A percentile compares a stretch with the other conserved stretches of the same genome.
phyloP scores from a whole-genome alignment of 1,140 invertebrate species.

The Tetraneura akinire region DNA sequence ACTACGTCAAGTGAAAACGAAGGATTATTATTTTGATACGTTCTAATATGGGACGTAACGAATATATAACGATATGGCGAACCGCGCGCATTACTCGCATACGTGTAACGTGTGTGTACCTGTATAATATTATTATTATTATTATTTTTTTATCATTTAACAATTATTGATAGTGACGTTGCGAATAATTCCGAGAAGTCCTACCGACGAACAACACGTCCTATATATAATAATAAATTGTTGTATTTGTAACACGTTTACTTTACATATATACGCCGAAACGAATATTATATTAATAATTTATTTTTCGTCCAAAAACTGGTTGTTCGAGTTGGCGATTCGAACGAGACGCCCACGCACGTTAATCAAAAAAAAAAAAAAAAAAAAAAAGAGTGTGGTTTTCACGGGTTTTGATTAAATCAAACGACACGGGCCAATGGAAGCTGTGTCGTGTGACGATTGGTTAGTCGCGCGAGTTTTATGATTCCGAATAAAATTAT shows the following conservation, averaged over 20 bases:
- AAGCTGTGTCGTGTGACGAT: conserved; percentile 37
- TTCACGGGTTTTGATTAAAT: conserved; percentile 44
- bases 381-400: neutral
- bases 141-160: neutral
- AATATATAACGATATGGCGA: conserved; percentile 14
- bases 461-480: conserved; percentile 27
- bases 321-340: too few relatives aligned
- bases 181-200: too few relatives aligned
- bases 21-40: too few relatives aligned
- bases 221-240: too few relatives aligned
- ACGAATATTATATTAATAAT: too few relatives aligned
- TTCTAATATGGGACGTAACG: conserved; percentile 6
- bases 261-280: too few relatives aligned
- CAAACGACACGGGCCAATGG: conserved; percentile 37
- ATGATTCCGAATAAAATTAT: conserved; percentile 48
- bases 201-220: too few relatives aligned
- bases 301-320: too few relatives aligned
- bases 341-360: neutral
- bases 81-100: neutral
- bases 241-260: too few relatives aligned
- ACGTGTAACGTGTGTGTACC: neutral
- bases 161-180: conserved; percentile 39
- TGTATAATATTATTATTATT: neutral
- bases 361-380: neutral
- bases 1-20: too few relatives aligned